A percentile compares a stretch with the other conserved stretches of the same genome.
phyloP scores from a whole-genome alignment of 1,140 invertebrate genomes.

The Gonatopus flavifemur region DNA sequence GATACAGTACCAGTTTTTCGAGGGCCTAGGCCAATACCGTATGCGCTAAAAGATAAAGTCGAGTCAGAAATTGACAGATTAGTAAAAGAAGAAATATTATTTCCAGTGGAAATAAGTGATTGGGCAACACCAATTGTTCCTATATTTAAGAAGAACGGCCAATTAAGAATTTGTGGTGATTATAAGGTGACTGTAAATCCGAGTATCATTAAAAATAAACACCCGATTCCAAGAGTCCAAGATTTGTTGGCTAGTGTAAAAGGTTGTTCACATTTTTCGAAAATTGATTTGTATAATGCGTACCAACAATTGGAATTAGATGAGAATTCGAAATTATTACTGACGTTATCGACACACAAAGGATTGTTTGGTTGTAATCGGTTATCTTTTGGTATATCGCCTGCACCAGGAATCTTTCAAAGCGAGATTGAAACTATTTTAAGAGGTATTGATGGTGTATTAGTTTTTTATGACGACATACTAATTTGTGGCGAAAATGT shows the following conservation, averaged over 20 bases:
- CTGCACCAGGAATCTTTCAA: slow-evolving; percentile 6
- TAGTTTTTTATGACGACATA: slow-evolving; percentile 9
- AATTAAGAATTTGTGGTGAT: too few relatives aligned
- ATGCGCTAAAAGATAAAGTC: not conserved
- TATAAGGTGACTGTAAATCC: not conserved
- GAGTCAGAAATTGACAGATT: too few relatives aligned
- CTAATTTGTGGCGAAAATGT: not conserved
- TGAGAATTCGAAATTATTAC: not conserved
- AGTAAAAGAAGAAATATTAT: too few relatives aligned
- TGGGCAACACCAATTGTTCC: too few relatives aligned
- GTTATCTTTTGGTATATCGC: not conserved
- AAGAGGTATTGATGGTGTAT: not conserved
- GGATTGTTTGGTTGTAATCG: slow-evolving; percentile 1
- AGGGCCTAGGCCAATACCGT: too few relatives aligned
- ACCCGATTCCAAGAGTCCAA: not conserved
- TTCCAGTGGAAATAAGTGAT: not conserved
- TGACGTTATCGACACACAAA: not conserved
- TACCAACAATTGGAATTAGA: not conserved
- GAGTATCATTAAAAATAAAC: not conserved
- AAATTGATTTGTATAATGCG: not conserved
- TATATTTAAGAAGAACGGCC: too few relatives aligned
- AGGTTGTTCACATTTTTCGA: not conserved
- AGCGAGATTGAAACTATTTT: slow-evolving; percentile 3
- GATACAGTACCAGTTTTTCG: too few relatives aligned
- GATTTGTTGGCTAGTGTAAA: not conserved